Evolutionary conservation across 2,797 vertebrate species (phyloP), one percentile per base, ranked within the genome.

Genomic region (Crocidura indochinensis): DNA sequence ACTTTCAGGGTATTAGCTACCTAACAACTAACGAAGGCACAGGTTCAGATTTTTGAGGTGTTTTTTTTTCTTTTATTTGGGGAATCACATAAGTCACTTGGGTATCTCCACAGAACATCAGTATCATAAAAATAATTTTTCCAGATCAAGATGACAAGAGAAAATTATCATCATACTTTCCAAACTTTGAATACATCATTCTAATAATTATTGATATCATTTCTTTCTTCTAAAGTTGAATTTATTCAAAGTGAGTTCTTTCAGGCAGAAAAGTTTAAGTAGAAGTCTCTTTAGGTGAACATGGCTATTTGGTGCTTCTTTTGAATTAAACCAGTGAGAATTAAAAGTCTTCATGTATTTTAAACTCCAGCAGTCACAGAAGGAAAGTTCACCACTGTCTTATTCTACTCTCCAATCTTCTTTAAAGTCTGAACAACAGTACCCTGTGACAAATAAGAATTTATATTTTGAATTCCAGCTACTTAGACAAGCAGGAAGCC

Each of bases 1-100:
- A 73, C n/a, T 44, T 91, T 71, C 12, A 17, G 19, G 38, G 8
- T 87, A 93, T 69, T 77, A 75, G 38, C 1, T 88, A 31, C 81
- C 29, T 44, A 38, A 38, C 38, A 38, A 38, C 15, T 60, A 38
- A 47, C 6, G 47, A 46, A 46, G 20, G 2, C 60, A 19, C 4
- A 11, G 6, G 85, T 79, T 90, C 47, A 62, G 64, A 29, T 87
- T 90, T 75, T 60, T 60, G 19, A 60, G 56, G 17, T 5, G 1
- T 8, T 4, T 60, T 4, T 17, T 17, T 17, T 4, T 60, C 22
- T 60, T 60, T 17, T 17, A 19, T 17, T 60, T 60, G 56, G 56
- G 19, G 19, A 12, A 3, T 53, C 17, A 5, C 19, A 22, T 38
- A 2, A 38, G 38, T 38, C 38, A 38, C 38, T 5, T 2, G 38